Evolutionary conservation across 2,888 invertebrate genomes (phyloP).

Genomic region (Pelosia muscerda): DNA sequence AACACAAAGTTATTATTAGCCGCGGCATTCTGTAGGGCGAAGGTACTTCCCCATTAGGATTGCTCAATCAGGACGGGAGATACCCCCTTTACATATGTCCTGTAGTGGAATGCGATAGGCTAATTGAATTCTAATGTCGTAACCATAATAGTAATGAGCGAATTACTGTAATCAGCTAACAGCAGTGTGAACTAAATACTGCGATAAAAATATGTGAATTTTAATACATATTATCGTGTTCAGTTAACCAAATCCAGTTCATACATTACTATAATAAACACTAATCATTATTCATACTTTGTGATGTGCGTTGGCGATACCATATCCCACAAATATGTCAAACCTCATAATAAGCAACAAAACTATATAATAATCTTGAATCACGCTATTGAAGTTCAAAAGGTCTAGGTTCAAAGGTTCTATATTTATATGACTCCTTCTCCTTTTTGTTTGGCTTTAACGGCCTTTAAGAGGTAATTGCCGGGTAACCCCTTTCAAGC

Average conservation of each 20-base stretch:
- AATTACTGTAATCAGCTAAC: constrained; percentile 27
- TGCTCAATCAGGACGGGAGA: too few species aligned
- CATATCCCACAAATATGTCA: not conserved
- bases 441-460: too few species aligned
- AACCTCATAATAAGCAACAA: not conserved
- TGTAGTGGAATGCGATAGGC: not conserved
- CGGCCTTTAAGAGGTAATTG: too few species aligned
- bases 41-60: too few species aligned
- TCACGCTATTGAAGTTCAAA: not conserved
- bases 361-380: not conserved
- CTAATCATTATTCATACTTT: not conserved
- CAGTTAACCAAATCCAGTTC: constrained; percentile 16
- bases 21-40: too few species aligned
- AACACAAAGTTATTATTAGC: too few species aligned
- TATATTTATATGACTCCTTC: too few species aligned
- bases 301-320: not conserved
- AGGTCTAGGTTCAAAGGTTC: too few species aligned
- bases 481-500: too few species aligned
- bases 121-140: constrained; percentile 24
- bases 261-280: not conserved
- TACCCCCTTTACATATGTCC: too few species aligned
- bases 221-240: constrained; percentile 6
- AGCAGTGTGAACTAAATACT: constrained; percentile 19
- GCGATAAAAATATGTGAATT: constrained; percentile 10
- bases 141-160: constrained; percentile 24